These are phyloP conservation scores for Argopecten irradians DNA, from an alignment of 1,140 invertebrate species.

Conservation along the genomic window DNA sequence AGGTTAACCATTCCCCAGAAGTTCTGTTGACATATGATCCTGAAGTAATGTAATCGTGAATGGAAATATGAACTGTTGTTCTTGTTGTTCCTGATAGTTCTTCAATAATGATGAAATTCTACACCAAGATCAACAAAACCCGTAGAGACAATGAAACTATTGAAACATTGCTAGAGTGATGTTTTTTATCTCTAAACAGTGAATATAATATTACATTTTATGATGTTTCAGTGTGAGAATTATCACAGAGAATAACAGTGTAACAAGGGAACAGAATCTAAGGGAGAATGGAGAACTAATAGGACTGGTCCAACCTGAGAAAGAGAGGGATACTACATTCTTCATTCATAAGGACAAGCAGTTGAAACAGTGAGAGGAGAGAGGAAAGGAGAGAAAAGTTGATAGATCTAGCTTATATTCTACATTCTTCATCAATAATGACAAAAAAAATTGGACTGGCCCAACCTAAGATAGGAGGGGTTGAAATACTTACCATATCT, in stretches of 20 bases:
- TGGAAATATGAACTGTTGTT: background rate
- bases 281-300: no score
- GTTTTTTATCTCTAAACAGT: background rate
- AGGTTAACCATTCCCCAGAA: no score
- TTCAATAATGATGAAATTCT: background rate
- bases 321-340: background rate
- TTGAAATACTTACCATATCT: conserved; percentile 57
- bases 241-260: background rate
- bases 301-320: background rate
- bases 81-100: background rate
- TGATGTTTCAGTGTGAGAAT: background rate
- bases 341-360: background rate
- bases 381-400: background rate
- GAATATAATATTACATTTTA: background rate
- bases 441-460: background rate
- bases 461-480: background rate
- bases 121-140: background rate
- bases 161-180: background rate
- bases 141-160: background rate
- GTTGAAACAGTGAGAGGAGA: background rate
- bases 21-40: no score
- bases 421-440: background rate
- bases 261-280: background rate
- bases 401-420: background rate
- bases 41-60: no score